Base-by-base conservation (phyloP, 1,140 invertebrate species). In the Drosophila sulfurigaster region DNA sequence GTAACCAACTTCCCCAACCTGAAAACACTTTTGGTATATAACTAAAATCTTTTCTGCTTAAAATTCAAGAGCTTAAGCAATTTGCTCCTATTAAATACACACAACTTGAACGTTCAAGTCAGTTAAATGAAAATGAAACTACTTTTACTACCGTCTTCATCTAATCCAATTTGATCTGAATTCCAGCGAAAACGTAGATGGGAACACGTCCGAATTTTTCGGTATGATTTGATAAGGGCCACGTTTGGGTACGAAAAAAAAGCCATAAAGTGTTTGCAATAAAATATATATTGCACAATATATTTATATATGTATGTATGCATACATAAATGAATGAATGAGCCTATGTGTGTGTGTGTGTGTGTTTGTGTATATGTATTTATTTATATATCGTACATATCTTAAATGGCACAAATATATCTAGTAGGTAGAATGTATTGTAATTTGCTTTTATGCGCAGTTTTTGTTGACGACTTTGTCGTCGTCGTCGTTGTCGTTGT, bases 381-480 rank as follows among this genome's bases (percentile, higher is more conserved):
- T 58, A 78, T 65, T 8, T 30, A 51, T 75, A 75, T 65, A 75
- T 6, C 32, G 35, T 59, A 59, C 30, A 25, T 52, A 28, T 52
- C 49, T 32, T 65, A 43, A 32, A 30, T n/a, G 49, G n/a, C 49
- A 52, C 38, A 46, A 59, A 56, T 65, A 62, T 63, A 20, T 58
- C 15, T 45, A 69, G 75, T 78, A 66, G 64, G 70, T 86, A 81
- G 66, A 41, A 48, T 49, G 64, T 76, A 86, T 82, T 79, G 83
- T 88, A 88, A 86, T 86, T 88, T 77, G 72, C 57, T 86, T 86
- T 86, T 86, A 88, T 87, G 83, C 63, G 77, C 77, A 68, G 83
- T 88, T 88, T 57, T 87, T 86, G 82, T 87, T 79, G 85, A 86
- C 82, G 82, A 77, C 81, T 81, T 82, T 86, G 75, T 86, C 79